A percentile compares a stretch with the other conserved stretches of the same genome.
Conservation (phyloP, 2,888 invertebrate species). For the Drosophila heteroneura region DNA sequence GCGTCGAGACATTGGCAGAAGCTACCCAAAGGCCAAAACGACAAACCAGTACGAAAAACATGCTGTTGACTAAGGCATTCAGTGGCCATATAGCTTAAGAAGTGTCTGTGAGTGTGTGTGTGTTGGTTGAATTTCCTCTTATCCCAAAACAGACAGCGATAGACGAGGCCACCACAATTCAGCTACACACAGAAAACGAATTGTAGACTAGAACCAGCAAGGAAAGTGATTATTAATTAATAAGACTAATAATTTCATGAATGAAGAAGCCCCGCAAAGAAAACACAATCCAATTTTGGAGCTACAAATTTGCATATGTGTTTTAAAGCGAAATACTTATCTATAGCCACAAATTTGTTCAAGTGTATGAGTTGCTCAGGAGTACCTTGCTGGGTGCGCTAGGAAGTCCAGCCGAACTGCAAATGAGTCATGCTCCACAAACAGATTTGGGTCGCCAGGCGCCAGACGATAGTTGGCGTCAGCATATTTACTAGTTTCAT, state of each 20-base stretch:
- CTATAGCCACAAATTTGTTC: background rate
- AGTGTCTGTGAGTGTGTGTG: slow-evolving; percentile 23
- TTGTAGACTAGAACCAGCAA: background rate
- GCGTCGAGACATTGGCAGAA: slow-evolving; percentile 64
- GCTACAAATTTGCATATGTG: background rate
- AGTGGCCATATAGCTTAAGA: background rate
- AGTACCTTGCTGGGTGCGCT: slow-evolving; percentile 14
- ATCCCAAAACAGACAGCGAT: slow-evolving; percentile 32
- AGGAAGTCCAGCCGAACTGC: slow-evolving; percentile 25
- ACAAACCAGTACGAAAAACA: slow-evolving; percentile 69
- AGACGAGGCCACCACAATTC: slow-evolving; percentile 10
- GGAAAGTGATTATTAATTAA: background rate
- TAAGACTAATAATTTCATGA: background rate
- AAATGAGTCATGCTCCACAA: slow-evolving; percentile 60
- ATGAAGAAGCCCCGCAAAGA: too few relatives aligned
- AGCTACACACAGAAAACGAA: background rate
- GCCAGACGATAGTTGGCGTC: slow-evolving; percentile 12
- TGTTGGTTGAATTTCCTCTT: slow-evolving; percentile 68
- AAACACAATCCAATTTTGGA: background rate
- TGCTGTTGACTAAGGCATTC: slow-evolving; percentile 27
- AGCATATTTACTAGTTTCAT: slow-evolving; percentile 44
- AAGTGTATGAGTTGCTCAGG: slow-evolving; percentile 1
- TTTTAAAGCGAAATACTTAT: background rate
- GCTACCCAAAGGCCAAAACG: slow-evolving; percentile 68
- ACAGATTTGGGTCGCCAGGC: slow-evolving; percentile 52